These are phyloP conservation scores for Eufriesea mexicana DNA, from an alignment of 1,140 invertebrate genomes.

Conservation along the genomic window DNA sequence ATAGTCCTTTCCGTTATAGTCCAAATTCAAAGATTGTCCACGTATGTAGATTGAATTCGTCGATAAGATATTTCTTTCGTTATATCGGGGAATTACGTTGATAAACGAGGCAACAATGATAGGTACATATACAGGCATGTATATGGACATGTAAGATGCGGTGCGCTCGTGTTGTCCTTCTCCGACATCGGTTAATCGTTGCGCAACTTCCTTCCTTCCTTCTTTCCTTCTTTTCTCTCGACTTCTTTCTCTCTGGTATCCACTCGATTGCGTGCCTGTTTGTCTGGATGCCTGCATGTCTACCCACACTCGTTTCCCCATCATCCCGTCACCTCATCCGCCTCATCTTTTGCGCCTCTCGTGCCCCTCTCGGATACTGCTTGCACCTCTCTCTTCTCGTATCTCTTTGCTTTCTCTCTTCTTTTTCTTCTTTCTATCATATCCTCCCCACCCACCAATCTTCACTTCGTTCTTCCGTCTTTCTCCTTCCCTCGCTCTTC, in stretches of 20 bases:
- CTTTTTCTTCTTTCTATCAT: slow-evolving; percentile 42
- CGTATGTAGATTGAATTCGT: not conserved
- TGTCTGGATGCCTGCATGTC: slow-evolving; percentile 41
- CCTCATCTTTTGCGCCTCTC: slow-evolving; percentile 29
- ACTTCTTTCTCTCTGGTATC: slow-evolving; percentile 24
- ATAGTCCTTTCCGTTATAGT: not conserved
- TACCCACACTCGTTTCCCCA: slow-evolving; percentile 40
- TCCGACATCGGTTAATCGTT: slow-evolving; percentile 69
- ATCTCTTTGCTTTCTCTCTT: slow-evolving; percentile 11
- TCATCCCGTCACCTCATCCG: slow-evolving; percentile 33
- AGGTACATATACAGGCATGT: no score
- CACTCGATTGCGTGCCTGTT: slow-evolving; percentile 29
- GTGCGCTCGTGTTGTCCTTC: not conserved
- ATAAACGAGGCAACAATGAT: no score
- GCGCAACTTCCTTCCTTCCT: slow-evolving; percentile 63
- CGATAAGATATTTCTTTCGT: not conserved
- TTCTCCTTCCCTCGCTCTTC: not conserved
- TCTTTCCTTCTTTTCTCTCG: slow-evolving; percentile 31
- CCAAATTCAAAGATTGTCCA: not conserved
- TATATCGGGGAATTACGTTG: not conserved
- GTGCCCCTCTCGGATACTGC: not conserved
- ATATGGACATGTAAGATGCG: not conserved
- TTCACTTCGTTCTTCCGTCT: not conserved
- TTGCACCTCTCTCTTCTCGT: not conserved
- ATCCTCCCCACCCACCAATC: slow-evolving; percentile 9